Evolutionary conservation across 2,888 invertebrate species (phyloP), one percentile per base, ranked within the genome.

Genomic region (Girardia tigrina): DNA sequence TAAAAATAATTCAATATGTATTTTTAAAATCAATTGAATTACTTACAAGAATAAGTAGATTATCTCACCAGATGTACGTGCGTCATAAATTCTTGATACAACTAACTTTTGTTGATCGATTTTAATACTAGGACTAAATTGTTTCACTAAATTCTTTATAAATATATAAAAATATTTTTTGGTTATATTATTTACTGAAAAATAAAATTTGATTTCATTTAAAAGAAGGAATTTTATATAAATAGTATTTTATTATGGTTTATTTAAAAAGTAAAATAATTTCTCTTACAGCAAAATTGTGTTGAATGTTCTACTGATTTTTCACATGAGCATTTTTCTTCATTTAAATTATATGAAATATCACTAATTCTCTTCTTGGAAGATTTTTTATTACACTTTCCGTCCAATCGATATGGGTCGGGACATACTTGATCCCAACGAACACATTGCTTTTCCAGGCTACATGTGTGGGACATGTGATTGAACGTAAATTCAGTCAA

Each of bases 201-300:
- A 69, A 72, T n/a, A n/a, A n/a, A n/a, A n/a, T n/a, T 70, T 70
- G 12, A 70, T 70, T n/a, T 70, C 8, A 26, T 8, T n/a, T 6
- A 70, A 8, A 70, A n/a, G n/a, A n/a, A n/a, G n/a, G n/a, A n/a
- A n/a, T n/a, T n/a, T n/a, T n/a, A n/a, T n/a, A n/a, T n/a, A n/a
- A n/a, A n/a, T n/a, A n/a, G n/a, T n/a, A n/a, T n/a, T n/a, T n/a
- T n/a, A n/a, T n/a, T n/a, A n/a, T n/a, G 8, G 16, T 36, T 8
- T 36, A 12, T 36, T 12, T 36, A 16, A 36, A 12, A 12, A 36
- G 16, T 36, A 36, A 36, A 12, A 36, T 12, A 36, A 12, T 12
- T 23, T 20, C 28, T 70, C 75, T 75, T 20, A 75, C 75, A 29
- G 75, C 75, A 75, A 70, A 26, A 75, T 70, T 70, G 14, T 28